Conservation (phyloP, 2,888 invertebrate genomes). For the Cyrtodaria siliqua region DNA sequence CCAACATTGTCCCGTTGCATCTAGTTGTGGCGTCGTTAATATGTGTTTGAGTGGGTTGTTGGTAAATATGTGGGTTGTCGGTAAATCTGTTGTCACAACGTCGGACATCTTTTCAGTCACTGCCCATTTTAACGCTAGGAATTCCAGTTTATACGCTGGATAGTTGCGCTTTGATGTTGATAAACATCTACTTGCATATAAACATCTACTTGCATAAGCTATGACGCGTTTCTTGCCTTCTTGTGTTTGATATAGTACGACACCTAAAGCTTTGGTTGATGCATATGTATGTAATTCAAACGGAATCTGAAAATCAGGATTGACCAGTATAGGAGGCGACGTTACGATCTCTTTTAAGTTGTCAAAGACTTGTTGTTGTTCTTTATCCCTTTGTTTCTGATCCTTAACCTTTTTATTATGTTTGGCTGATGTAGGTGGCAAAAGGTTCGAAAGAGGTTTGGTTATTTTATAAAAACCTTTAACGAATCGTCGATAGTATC, state of each 20-base stretch:
- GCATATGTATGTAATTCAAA: conserved; percentile 22
- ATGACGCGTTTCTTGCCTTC: conserved; percentile 18
- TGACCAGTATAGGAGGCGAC: conserved; percentile 21
- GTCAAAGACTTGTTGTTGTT: conserved; percentile 10
- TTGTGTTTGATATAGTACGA: conserved; percentile 30
- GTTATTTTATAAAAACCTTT: conserved; percentile 27
- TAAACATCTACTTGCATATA: too few species aligned
- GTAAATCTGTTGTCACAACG: conserved; percentile 18
- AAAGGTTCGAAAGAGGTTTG: conserved; percentile 13
- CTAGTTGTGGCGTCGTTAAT: conserved; percentile 32
- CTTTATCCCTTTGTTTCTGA: too few species aligned
- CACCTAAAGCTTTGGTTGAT: conserved; percentile 14
- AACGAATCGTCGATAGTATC: conserved; percentile 31
- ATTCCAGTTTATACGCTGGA: conserved; percentile 18
- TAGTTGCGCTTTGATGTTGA: conserved; percentile 24
- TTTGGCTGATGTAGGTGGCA: neutral
- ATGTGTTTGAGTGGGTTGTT: conserved; percentile 37
- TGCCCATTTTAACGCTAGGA: conserved; percentile 24
- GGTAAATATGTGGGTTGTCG: conserved; percentile 6
- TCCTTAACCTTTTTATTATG: too few species aligned
- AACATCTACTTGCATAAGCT: conserved; percentile 25
- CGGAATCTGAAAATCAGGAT: conserved; percentile 15
- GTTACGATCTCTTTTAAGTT: conserved; percentile 10
- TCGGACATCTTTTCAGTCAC: conserved; percentile 33
- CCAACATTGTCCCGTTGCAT: conserved; percentile 41